Base-by-base conservation (phyloP, 2,797 vertebrate genomes). In the Ibycter americanus region DNA sequence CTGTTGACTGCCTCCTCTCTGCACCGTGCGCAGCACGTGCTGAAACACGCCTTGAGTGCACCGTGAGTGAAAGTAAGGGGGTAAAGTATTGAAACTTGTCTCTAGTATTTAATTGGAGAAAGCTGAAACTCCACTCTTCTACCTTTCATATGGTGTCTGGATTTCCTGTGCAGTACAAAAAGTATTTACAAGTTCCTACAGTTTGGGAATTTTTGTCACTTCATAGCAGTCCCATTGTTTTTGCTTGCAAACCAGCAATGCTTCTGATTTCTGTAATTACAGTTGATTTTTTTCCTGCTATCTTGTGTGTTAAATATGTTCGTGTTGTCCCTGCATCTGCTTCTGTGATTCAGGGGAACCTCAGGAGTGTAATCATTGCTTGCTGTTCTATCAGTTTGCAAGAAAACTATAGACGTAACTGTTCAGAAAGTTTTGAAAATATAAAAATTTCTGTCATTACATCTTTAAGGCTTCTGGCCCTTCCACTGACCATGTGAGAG, bases 11-110 rank as follows among this genome's bases (percentile, higher is more conserved):
- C 40, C 59, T 81, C 16, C 51, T 59, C 54, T 46, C 47, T 63
- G 54, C 54, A 12, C 36, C 0, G 1, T 4, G 49, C 51, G 22
- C 32, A 49, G 5, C 29, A 1, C 2, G 25, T 49, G 61, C 82
- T 72, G n/a, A 20, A 17, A 11, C 10, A 1, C 19, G 44, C 22
- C 26, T 9, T 9, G 15, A 25, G 23, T 5, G 36, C 31, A 17
- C 15, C n/a, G 47, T 3, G 21, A 46, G 21, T 17, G 15, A 65
- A 61, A 66, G 23, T 46, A 83, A 31, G 3, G 22, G 12, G 9
- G 17, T 67, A 10, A 85, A 87, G 9, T 19, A 51, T 18, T 29
- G 38, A 16, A 62, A 65, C 26, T 59, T 46, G 3, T 77, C 58
- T 66, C 19, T 36, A 25, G 25, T 38, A 19, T 38, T 77, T 65